Percentiles rank a stretch among this genome's conserved stretches.
Evolutionary conservation across 2,113 vertebrate species (phyloP).

Genomic region (Indicator maculatus): DNA sequence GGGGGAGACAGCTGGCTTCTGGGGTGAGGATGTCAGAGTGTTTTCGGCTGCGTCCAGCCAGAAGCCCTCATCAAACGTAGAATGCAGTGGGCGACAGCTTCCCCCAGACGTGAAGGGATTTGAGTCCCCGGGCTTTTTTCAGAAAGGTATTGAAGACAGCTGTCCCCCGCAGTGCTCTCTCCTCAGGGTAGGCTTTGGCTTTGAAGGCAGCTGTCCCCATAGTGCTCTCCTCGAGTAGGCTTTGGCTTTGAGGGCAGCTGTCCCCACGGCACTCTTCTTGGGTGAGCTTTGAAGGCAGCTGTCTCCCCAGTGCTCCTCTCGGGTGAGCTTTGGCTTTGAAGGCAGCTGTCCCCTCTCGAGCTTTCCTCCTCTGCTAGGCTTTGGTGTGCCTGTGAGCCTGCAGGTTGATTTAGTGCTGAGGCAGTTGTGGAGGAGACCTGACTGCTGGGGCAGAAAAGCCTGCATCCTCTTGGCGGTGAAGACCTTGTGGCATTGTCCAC

Average conservation of each 20-base stretch:
- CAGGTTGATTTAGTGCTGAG: rapidly evolving
- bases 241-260: not conserved
- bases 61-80: rapidly evolving
- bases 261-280: not conserved
- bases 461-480: not conserved
- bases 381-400: not conserved
- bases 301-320: not conserved
- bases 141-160: not conserved
- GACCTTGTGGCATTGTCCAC: rapidly evolving
- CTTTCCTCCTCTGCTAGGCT: not conserved
- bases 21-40: not conserved
- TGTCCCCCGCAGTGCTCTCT: not conserved
- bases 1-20: not conserved
- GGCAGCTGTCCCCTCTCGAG: not conserved
- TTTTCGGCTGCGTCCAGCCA: rapidly evolving
- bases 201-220: too few species aligned
- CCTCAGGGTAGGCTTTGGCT: not conserved
- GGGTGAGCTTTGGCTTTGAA: not conserved
- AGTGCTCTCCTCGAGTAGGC: too few species aligned
- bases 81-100: rapidly evolving
- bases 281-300: not conserved
- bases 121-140: too few species aligned
- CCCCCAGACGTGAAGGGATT: rapidly evolving
- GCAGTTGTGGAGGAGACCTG: not conserved
- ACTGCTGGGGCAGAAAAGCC: rapidly evolving